Percentiles rank a stretch among this genome's conserved stretches.
Conservation (phyloP, 1,140 invertebrate species). For the Drosophila setifemur region DNA sequence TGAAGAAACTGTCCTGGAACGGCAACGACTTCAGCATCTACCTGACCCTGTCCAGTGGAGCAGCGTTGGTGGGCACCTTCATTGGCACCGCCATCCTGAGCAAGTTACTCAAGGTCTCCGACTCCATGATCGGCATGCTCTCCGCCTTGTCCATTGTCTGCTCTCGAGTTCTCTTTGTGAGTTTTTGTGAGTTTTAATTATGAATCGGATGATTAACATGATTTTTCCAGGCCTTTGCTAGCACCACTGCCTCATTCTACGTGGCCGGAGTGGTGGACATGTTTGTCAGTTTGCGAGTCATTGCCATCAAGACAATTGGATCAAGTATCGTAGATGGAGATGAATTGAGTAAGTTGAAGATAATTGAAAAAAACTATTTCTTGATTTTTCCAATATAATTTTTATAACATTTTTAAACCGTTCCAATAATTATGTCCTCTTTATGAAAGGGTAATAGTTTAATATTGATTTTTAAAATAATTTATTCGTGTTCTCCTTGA, state of each 20-base stretch:
- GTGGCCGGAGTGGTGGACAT: constrained; percentile 72
- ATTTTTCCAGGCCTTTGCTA: constrained; percentile 61
- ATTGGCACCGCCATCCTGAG: constrained; percentile 78
- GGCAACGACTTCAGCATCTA: constrained; percentile 75
- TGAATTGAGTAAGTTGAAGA: constrained; percentile 70
- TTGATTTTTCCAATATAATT: background rate
- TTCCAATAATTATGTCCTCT: background rate
- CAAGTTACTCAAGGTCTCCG: constrained; percentile 73
- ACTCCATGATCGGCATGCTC: constrained; percentile 71
- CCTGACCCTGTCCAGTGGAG: constrained; percentile 57
- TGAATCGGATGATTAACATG: no score
- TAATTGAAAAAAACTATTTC: background rate
- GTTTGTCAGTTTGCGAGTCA: constrained; percentile 74
- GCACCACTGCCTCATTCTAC: constrained; percentile 63
- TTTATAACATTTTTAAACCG: background rate
- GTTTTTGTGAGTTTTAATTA: no score
- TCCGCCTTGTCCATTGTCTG: constrained; percentile 66
- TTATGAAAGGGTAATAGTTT: no score
- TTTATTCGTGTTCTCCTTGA: no score
- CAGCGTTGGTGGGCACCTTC: constrained; percentile 69
- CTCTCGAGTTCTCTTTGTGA: constrained; percentile 69
- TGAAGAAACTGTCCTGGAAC: constrained; percentile 79
- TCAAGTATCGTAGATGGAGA: constrained; percentile 75
- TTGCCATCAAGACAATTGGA: constrained; percentile 79
- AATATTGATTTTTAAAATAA: no score